A percentile compares a stretch with the other conserved stretches of the same genome.
phyloP scores from a whole-genome alignment of 2,888 invertebrate genomes.

The Caenorhabditis becei region DNA sequence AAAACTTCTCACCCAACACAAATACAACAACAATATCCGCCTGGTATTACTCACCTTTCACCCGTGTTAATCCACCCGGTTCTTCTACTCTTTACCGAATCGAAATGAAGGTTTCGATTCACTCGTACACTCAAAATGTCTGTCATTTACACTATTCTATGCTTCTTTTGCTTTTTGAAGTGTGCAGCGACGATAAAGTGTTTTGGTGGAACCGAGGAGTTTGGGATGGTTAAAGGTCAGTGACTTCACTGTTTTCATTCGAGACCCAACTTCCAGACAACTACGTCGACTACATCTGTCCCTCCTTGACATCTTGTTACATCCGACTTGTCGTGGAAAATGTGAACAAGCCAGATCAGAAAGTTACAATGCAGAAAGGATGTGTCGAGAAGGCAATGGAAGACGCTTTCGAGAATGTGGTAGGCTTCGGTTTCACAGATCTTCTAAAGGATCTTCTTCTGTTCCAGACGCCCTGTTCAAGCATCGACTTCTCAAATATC shows the following conservation, averaged over 20 bases:
- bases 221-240: constrained; percentile 23
- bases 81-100: no score
- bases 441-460: not conserved
- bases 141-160: not conserved
- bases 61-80: constrained; percentile 18
- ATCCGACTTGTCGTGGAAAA: constrained; percentile 36
- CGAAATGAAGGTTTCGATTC: not conserved
- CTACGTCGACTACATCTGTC: constrained; percentile 57
- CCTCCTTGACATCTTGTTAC: constrained; percentile 45
- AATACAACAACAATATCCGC: not conserved
- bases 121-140: no score
- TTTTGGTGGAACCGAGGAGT: constrained; percentile 42
- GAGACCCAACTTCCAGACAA: constrained; percentile 26
- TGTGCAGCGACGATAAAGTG: constrained; percentile 39
- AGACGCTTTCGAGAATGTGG: constrained; percentile 33
- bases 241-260: not conserved
- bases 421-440: not conserved
- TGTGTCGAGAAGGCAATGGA: constrained; percentile 54
- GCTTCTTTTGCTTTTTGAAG: constrained; percentile 2
- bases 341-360: constrained; percentile 33
- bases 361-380: constrained; percentile 36
- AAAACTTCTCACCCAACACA: not conserved
- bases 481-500: constrained; percentile 53
- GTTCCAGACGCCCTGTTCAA: constrained; percentile 46
- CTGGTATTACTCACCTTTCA: constrained; percentile 9